Conservation (phyloP, 2,113 vertebrate species). For the Phaethornis superciliosus region DNA sequence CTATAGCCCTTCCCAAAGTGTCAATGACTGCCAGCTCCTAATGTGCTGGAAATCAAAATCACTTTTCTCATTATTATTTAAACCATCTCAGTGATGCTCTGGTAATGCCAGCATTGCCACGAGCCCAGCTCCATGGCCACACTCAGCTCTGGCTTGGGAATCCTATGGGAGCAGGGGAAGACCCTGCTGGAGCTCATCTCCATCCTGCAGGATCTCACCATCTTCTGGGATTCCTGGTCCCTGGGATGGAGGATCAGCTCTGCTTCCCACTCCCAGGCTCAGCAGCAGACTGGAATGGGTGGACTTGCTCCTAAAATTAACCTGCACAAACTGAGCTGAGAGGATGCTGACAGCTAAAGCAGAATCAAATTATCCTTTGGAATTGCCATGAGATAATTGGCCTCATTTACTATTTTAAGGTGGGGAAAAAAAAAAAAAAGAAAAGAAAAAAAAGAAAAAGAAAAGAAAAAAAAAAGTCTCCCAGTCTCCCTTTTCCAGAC, state of each 20-base stretch:
- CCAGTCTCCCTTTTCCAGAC: neutral
- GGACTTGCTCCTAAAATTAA: slow-evolving; percentile 39
- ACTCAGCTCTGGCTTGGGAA: neutral
- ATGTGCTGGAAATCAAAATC: neutral
- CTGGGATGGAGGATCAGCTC: neutral
- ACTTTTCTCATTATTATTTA: neutral
- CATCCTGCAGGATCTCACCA: neutral
- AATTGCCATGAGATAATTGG: slow-evolving; percentile 48
- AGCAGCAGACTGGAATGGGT: neutral
- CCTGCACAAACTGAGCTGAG: neutral
- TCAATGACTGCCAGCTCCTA: neutral
- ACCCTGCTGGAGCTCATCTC: neutral
- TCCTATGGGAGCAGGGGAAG: neutral
- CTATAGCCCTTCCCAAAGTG: neutral
- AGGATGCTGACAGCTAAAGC: slow-evolving; percentile 1
- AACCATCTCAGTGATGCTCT: neutral
- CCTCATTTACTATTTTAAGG: slow-evolving; percentile 62
- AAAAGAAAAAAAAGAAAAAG: neutral
- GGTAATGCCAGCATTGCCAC: neutral
- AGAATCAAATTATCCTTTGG: neutral
- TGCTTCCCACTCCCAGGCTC: rapidly evolving
- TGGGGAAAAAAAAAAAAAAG: neutral
- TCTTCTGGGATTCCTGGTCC: neutral
- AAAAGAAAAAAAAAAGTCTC: neutral
- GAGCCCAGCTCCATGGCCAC: neutral